Evolutionary conservation across 1,140 invertebrate genomes (phyloP).

Genomic region (Lerema accius): DNA sequence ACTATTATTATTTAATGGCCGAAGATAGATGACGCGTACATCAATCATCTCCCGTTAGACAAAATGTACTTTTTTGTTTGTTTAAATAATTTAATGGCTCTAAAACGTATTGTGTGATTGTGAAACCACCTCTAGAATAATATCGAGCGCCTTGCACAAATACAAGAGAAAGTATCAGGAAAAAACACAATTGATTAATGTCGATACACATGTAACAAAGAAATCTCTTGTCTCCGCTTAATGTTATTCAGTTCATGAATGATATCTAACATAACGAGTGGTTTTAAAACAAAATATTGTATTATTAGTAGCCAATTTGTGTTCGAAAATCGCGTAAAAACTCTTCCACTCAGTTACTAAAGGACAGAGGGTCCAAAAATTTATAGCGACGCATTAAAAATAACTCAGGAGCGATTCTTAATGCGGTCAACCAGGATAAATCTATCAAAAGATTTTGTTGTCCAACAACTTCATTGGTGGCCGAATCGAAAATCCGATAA

Average conservation of each 20-base stretch:
- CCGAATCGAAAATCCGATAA: constrained; percentile 82
- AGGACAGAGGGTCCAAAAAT: constrained; percentile 59
- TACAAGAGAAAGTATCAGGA: background rate
- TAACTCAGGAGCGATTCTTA: constrained; percentile 69
- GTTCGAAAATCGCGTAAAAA: constrained; percentile 52
- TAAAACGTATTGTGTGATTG: constrained; percentile 26
- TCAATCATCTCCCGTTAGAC: constrained; percentile 70
- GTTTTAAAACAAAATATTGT: constrained; percentile 10
- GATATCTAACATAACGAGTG: background rate
- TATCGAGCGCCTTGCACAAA: background rate
- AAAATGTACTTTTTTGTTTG: constrained; percentile 46
- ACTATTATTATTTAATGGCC: constrained; percentile 79
- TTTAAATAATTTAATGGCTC: constrained; percentile 26
- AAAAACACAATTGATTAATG: background rate
- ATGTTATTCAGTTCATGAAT: constrained; percentile 4
- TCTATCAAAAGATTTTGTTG: constrained; percentile 83
- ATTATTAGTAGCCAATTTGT: constrained; percentile 24
- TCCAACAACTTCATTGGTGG: constrained; percentile 82
- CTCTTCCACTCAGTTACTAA: constrained; percentile 31
- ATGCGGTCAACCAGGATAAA: constrained; percentile 79
- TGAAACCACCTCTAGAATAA: constrained; percentile 4
- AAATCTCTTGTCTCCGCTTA: background rate
- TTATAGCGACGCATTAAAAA: constrained; percentile 75
- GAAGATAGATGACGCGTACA: constrained; percentile 60
- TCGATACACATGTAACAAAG: background rate